Conservation (phyloP, 2,888 invertebrate species). For the Melolontha melolontha region DNA sequence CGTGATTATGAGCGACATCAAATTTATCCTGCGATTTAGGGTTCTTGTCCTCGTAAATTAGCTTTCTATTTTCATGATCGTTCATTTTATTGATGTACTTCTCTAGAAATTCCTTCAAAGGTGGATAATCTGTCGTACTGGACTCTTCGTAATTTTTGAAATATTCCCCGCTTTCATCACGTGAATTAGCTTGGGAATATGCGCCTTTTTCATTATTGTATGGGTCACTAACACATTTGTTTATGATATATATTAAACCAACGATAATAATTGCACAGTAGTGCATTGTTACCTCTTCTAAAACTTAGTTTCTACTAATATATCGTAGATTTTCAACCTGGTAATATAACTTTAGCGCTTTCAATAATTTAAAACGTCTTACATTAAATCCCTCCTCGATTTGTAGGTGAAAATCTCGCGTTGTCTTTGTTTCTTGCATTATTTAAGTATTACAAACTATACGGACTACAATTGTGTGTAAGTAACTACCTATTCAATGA, state of each 20-base stretch:
- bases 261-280: not conserved
- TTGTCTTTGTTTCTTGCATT: not conserved
- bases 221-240: not conserved
- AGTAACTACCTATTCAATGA: constrained; percentile 6
- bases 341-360: constrained; percentile 56
- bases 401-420: not conserved
- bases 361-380: constrained; percentile 60
- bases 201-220: not conserved
- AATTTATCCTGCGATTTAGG: constrained; percentile 69
- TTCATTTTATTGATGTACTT: constrained; percentile 72
- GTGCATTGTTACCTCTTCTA: constrained; percentile 15
- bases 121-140: constrained; percentile 67
- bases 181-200: not conserved
- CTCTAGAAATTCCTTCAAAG: constrained; percentile 71
- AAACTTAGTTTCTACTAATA: constrained; percentile 44
- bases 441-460: not conserved
- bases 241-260: constrained; percentile 8
- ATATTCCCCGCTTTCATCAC: constrained; percentile 33
- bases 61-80: constrained; percentile 14
- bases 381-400: constrained; percentile 50
- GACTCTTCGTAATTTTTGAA: constrained; percentile 59
- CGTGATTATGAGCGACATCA: constrained; percentile 68
- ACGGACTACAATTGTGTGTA: not conserved
- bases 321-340: constrained; percentile 48
- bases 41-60: constrained; percentile 56